Conservation (phyloP, 2,888 invertebrate species). For the Myopa tessellatipennis region DNA sequence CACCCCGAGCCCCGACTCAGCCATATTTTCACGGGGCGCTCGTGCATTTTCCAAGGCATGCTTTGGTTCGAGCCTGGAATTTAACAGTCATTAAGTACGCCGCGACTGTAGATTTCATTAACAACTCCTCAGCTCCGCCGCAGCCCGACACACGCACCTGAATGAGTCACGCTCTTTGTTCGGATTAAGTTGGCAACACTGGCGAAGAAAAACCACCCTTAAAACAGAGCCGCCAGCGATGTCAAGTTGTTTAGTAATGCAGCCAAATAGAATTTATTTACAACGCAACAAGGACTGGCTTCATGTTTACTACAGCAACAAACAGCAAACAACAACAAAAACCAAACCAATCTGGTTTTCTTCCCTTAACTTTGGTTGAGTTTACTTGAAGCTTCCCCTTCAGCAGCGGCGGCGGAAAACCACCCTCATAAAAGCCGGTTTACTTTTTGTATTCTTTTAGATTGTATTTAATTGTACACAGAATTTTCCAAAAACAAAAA, state of each 20-base stretch:
- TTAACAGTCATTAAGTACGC: not conserved
- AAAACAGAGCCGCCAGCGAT: constrained; percentile 4
- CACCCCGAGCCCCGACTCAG: not conserved
- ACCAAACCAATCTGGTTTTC: not conserved
- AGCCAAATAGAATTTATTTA: constrained; percentile 31
- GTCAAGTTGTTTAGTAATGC: constrained; percentile 20
- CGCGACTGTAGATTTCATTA: not conserved
- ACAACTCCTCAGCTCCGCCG: not conserved
- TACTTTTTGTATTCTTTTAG: too few species aligned
- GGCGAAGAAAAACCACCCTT: constrained; percentile 22
- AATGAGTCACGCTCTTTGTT: constrained; percentile 23
- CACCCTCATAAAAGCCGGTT: constrained; percentile 25
- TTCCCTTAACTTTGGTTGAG: too few species aligned
- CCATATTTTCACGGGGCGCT: not conserved
- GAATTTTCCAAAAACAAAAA: not conserved
- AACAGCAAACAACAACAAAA: constrained; percentile 19
- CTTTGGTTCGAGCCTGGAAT: not conserved
- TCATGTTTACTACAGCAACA: constrained; percentile 14
- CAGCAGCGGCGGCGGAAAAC: constrained; percentile 21
- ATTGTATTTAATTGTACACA: not conserved
- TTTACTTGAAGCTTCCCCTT: not conserved
- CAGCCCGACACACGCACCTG: constrained; percentile 1
- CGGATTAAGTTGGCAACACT: constrained; percentile 11
- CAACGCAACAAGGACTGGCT: not conserved
- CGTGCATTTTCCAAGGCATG: not conserved